Base-by-base conservation (phyloP, 2,113 vertebrate genomes). In the Serilophus lunatus region DNA sequence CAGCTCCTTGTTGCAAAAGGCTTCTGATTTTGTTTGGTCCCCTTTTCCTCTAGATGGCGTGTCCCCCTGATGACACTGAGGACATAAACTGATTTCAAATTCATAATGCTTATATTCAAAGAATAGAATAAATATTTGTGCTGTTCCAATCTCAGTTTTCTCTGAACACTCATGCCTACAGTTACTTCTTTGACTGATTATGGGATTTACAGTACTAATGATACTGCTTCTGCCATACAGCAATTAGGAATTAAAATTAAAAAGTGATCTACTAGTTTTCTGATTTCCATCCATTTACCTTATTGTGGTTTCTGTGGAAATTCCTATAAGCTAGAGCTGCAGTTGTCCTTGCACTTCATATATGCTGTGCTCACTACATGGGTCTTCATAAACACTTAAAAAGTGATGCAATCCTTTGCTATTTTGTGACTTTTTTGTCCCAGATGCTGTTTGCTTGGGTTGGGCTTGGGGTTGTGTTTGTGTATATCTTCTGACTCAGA, bases 241-340 rank as follows among this genome's bases (percentile, higher is more conserved):
- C 22, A 86, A 74, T 11, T 81, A 70, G 50, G 36, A 88, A 72
- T 86, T 51, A 61, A 75, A 86, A 80, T 64, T 50, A 16, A 83
- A 54, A 88, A 78, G 9, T 1, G 0, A 69, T 35, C 19, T 9
- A 12, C 61, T 42, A 54, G 7, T 33, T 91, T 89, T 88, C 3
- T 0, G 18, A 35, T 63, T 81, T 18, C 12, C 10, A 54, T 33
- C 25, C n/a, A 11, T 70, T 69, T 71, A 18, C 51, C 18, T 85
- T 33, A n/a, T 44, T 63, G 0, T 40, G 60, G 13, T 69, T 82
- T 40, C 18, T 33, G 1, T 76, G 49, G 53, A 63, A 63, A 86
- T 38, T 77, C 24, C 42, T 61, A 0, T 28, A 66, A 70, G 10
- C 45, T 70, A 42, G 77, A 81, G 38, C 25, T 74, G 45, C 40